These are phyloP conservation scores for Lynx canadensis DNA, from an alignment of 2,113 vertebrate species.

Conservation along the genomic window DNA sequence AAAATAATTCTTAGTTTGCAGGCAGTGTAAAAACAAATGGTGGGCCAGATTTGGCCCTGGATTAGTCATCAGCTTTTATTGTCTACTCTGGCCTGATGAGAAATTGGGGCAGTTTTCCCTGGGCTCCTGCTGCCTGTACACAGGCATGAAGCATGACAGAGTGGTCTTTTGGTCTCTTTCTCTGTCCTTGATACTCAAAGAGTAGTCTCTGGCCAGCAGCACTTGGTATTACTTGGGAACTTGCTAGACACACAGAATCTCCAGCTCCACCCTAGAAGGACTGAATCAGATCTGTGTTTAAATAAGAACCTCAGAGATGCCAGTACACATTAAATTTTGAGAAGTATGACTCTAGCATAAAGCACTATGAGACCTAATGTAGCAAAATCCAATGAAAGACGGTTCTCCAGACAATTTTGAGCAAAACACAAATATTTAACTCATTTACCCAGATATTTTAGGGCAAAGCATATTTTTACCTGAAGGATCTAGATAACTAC, in stretches of 20 bases:
- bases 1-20: neutral
- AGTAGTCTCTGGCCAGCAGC: neutral
- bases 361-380: neutral
- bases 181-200: neutral
- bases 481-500: neutral
- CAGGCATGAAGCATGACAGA: neutral
- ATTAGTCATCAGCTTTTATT: neutral
- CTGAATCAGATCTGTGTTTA: neutral
- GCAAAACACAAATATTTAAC: neutral
- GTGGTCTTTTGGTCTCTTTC: neutral
- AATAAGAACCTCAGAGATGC: neutral
- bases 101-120: neutral
- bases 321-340: neutral
- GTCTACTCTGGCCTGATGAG: neutral
- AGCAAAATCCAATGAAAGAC: neutral
- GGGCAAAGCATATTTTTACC: neutral
- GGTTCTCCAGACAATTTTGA: neutral
- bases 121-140: neutral
- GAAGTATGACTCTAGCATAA: neutral
- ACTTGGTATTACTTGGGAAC: neutral
- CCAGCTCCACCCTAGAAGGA: neutral
- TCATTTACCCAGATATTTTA: slow-evolving; percentile 6
- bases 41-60: neutral
- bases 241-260: neutral
- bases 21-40: neutral